These are phyloP conservation scores for Eubasilissa regina DNA, from an alignment of 1,140 invertebrate species.

Conservation along the genomic window DNA sequence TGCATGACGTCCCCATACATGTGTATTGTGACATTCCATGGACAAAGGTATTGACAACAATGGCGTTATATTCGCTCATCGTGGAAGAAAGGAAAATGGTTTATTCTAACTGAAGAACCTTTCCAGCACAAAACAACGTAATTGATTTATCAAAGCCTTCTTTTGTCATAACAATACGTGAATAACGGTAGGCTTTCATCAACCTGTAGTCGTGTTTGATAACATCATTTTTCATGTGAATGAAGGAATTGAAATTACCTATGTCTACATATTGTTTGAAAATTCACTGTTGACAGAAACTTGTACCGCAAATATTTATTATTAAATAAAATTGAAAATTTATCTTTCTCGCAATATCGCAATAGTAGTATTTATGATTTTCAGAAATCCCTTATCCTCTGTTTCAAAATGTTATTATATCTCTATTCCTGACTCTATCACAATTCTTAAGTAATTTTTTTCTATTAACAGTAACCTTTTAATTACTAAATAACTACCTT, in stretches of 20 bases:
- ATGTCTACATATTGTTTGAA: too few species aligned
- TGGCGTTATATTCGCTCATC: slow-evolving; percentile 38
- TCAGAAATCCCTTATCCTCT: too few species aligned
- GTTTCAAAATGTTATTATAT: too few species aligned
- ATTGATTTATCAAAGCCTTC: slow-evolving; percentile 51
- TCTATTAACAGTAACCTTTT: too few species aligned
- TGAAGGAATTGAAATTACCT: background rate
- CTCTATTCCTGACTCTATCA: too few species aligned
- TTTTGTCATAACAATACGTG: slow-evolving; percentile 33
- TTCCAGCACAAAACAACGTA: slow-evolving; percentile 32
- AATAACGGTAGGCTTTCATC: slow-evolving; percentile 12
- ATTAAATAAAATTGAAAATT: too few species aligned
- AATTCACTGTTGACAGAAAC: too few species aligned
- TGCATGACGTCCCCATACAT: slow-evolving; percentile 24
- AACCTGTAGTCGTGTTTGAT: slow-evolving; percentile 36
- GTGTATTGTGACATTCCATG: slow-evolving; percentile 42
- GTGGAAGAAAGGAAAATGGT: slow-evolving; percentile 44
- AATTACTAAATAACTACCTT: too few species aligned
- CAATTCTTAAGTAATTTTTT: too few species aligned
- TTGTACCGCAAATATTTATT: too few species aligned
- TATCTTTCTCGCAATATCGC: too few species aligned
- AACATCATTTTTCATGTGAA: slow-evolving; percentile 29
- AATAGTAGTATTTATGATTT: too few species aligned
- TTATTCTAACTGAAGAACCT: slow-evolving; percentile 39
- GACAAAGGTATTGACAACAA: slow-evolving; percentile 44